Base-by-base conservation (phyloP, 2,888 invertebrate species). In the Agriopis aurantiaria region DNA sequence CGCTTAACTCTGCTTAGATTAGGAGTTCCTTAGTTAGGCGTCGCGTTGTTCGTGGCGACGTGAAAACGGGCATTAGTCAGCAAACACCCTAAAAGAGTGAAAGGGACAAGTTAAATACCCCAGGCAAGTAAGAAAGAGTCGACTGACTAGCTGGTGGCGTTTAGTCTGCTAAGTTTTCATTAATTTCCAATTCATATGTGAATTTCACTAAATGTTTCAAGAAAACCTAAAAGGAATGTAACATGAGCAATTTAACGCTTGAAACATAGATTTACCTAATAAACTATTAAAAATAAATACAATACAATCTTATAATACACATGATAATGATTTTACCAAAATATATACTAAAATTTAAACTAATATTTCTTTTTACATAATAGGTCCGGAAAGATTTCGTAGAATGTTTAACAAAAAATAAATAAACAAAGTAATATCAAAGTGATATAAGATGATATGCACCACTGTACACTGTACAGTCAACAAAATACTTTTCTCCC, bases 401-500 rank as follows among this genome's bases (percentile, higher is more conserved):
- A 43, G 43, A 17, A 43, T 10, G 10, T 55, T 23, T 45, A 23
- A 58, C 12, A 48, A n/a, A 49, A 8, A 45, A 40, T 48, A 55
- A 59, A 45, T 55, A 59, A 65, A 65, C 49, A 59, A 65, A 65
- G 67, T 71, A 76, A 75, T 74, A 77, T 77, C 74, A 70, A 73
- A 71, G 63, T 75, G 73, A 76, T 76, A 76, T 75, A 72, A 45
- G 69, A 69, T 76, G 76, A 77, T 77, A 77, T 77, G 76, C 76
- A 68, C 69, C 65, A 62, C 72, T 68, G 55, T 69, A 66, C 65
- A 62, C 72, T 68, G 55, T 69, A 66, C 23, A 52, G 3, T 14
- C 9, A n/a, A 14, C 12, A 11, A 45, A 17, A 12, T 4, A n/a
- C 17, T 45, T 7, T 43, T 23, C 12, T 11, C 14, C 14, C 23